Base-by-base conservation (phyloP, 2,888 invertebrate species). In the Acanthoscelides obtectus region DNA sequence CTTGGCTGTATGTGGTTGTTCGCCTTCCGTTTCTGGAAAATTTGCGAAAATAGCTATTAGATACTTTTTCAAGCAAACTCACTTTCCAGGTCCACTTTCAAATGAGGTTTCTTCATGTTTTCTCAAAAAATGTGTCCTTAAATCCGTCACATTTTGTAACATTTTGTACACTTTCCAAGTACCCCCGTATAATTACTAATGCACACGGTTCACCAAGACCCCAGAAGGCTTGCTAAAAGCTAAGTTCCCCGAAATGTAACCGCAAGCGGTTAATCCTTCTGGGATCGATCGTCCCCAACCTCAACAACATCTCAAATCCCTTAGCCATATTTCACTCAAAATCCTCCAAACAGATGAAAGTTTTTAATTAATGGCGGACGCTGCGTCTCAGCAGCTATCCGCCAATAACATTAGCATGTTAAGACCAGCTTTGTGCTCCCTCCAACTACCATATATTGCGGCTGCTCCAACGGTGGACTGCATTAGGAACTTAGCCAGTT, bases 371-470 rank as follows among this genome's bases (percentile, higher is more conserved):
- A 64, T 72, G 74, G 75, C 75, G n/a, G n/a, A n/a, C n/a, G n/a
- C n/a, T n/a, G 45, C 45, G 12, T 45, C 45, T 45, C 17, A 45
- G 69, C 17, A 45, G 69, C 69, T 66, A 64, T 63, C 71, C 72
- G 72, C 74, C 75, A 72, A 74, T 75, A 75, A 75, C 74, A 75
- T 75, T 75, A 75, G 74, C 75, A 75, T 75, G 74, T 75, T 75
- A 75, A 75, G 75, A 73, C 75, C 74, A 72, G 74, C 74, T 75
- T 75, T 75, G 73, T 75, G 74, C 70, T 72, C 45, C 45, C 70
- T 72, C 45, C 45, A 45, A 45, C 45, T 45, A 45, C 45, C 45
- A 45, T 45, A 45, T 45, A 45, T 45, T 45, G 45, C 45, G 45
- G 45, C 12, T 12, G 45, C 45, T 45, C 45, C 17, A 12, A 12